Base-by-base conservation (phyloP, 2,888 invertebrate genomes). In the Chironomus riparius region DNA sequence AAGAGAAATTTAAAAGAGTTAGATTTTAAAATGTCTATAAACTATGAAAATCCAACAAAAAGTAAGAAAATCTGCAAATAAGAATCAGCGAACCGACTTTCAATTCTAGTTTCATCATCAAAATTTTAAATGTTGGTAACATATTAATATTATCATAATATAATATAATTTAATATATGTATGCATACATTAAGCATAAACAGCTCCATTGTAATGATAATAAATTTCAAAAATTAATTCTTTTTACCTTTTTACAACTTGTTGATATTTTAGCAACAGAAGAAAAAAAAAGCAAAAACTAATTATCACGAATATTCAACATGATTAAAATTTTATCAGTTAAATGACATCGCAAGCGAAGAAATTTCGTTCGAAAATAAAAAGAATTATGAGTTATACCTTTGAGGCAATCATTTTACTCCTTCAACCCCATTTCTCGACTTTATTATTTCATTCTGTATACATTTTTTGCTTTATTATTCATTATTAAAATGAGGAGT, bases 251-350 rank as follows among this genome's bases (percentile, higher is more conserved):
- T 69, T 22, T 21, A 68, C 28, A 72, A 72, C 72, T 62, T 72
- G 72, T 72, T 72, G 72, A 61, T 38, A 56, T n/a, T n/a, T 38
- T 38, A 38, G 38, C 10, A 2, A 38, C 28, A n/a, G n/a, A n/a
- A n/a, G n/a, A n/a, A 50, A 15, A 50, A 50, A 50, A 50, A 3
- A 50, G 28, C 6, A 56, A 50, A 50, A 56, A 56, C 56, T 24
- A 65, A 65, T 65, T 65, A 65, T 65, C 65, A 65, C 65, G 65
- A 24, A 56, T 56, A 56, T 65, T 65, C 65, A 65, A 65, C 65
- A 24, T 65, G n/a, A 65, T 65, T 65, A 65, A 65, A 65, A 21
- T 65, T 65, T 65, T 65, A 65, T 65, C 65, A 24, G 65, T 21
- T 24, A 24, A 65, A 65, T 21, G 24, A 65, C 65, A 65, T 65